Evolutionary conservation across 2,888 invertebrate species (phyloP), one percentile per base, ranked within the genome.

Genomic region (Tribolium freemani): DNA sequence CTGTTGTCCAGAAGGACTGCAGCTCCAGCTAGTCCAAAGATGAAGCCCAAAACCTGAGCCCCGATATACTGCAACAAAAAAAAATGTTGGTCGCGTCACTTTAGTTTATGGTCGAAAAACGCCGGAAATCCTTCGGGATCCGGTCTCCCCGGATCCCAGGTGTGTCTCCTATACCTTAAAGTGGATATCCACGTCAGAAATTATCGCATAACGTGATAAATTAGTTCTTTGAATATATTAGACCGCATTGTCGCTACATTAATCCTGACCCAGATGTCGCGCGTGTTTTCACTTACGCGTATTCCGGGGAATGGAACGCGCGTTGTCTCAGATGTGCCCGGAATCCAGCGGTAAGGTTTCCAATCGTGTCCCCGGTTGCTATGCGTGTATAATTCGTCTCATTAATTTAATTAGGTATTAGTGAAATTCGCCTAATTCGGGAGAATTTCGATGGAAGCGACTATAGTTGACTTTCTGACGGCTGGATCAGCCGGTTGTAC

Each of bases 1-100:
- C 95, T 95, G 86, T 92, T 93, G 84, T 94, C 93, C 72, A 96
- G 86, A 0, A 95, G 89, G 20, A 95, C 90, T 6, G 93, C 93
- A 0, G 94, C 90, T 1, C 96, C 96, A 0, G 91, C 86, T 16
- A 95, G 84, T 5, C 93, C 92, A 54, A 93, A 87, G 6, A 95
- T 83, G 83, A 96, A 94, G 57, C 91, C 88, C 3, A 92, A 86
- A 6, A 91, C 86, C 87, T 96, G 94, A 4, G 93, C 88, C n/a
- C 89, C 92, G 77, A 93, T 90, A 80, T 91, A 93, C 95, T 95
- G 89, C 20, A 88, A 89, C 77, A 80, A 16, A 64, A 20, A 63
- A 38, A 26, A 26, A 26, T 5, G 26, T 26, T 26, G 26, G 26
- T 38, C 3, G 31, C 9, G 38, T 38, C n/a, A 38, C 38, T 31